These are phyloP conservation scores for Amyelois transitella DNA, from an alignment of 1,140 invertebrate genomes.

Conservation along the genomic window DNA sequence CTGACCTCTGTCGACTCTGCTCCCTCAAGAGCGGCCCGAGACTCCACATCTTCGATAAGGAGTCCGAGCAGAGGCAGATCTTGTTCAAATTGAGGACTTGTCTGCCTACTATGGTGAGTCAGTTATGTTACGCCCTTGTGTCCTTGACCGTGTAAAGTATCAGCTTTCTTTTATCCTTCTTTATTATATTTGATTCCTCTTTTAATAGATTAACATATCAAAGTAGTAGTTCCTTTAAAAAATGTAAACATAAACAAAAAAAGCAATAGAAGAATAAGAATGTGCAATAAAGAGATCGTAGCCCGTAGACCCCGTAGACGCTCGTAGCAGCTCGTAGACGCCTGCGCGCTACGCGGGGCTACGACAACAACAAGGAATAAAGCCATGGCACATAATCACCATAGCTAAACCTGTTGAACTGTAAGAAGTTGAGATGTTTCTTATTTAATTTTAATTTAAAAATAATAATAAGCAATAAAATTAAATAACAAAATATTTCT, in stretches of 20 bases:
- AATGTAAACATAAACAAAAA: conserved; percentile 26
- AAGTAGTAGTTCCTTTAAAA: conserved; percentile 5
- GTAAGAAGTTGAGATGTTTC: conserved; percentile 7
- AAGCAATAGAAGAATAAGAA: neutral
- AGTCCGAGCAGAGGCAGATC: conserved; percentile 80
- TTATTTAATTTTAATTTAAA: neutral
- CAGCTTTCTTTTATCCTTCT: neutral
- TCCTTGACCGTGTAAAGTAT: conserved; percentile 14
- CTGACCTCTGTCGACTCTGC: conserved; percentile 80
- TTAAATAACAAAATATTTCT: too few relatives aligned
- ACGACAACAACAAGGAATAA: conserved; percentile 17
- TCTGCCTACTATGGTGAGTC: conserved; percentile 79
- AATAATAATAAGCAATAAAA: too few relatives aligned
- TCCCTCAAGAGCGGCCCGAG: conserved; percentile 78
- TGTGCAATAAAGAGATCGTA: conserved; percentile 23
- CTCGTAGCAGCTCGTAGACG: conserved; percentile 50
- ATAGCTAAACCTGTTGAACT: conserved; percentile 32
- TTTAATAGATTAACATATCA: neutral
- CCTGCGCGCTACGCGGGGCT: conserved; percentile 51
- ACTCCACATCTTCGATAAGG: conserved; percentile 81
- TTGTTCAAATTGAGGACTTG: conserved; percentile 81
- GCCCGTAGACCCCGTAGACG: conserved; percentile 19
- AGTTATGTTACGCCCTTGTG: conserved; percentile 13
- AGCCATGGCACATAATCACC: conserved; percentile 5
- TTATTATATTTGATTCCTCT: neutral